These are phyloP conservation scores for Saguinus imperator DNA, from an alignment of 2,113 vertebrate species.

Conservation along the genomic window DNA sequence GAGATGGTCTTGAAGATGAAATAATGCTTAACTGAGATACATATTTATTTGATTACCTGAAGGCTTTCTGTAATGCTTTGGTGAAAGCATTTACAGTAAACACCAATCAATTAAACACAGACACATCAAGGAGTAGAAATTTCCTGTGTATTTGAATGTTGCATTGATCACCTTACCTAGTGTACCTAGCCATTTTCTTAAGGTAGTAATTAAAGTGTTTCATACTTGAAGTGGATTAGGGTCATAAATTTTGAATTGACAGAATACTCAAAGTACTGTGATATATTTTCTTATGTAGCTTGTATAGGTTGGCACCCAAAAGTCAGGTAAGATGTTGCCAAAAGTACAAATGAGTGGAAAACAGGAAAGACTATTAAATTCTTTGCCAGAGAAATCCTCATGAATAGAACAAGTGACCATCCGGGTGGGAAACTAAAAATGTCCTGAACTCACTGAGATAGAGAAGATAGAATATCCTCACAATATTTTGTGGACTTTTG, in stretches of 20 bases:
- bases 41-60: not conserved
- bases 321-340: conserved; percentile 17
- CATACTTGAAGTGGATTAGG: not conserved
- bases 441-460: not conserved
- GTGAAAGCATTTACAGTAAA: not conserved
- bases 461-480: not conserved
- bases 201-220: not conserved
- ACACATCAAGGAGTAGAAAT: not conserved
- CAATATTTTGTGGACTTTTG: not conserved
- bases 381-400: conserved; percentile 42
- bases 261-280: not conserved
- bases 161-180: not conserved
- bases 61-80: not conserved
- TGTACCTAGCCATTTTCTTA: not conserved
- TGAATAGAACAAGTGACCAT: conserved; percentile 44
- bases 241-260: not conserved
- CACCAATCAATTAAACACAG: not conserved
- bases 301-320: not conserved
- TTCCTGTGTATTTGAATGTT: not conserved
- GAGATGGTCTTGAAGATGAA: not conserved
- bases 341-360: conserved; percentile 33
- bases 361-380: conserved; percentile 43
- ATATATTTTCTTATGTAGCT: conserved; percentile 22
- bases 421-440: not conserved
- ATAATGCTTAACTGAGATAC: not conserved